Percentiles rank a stretch among this genome's conserved stretches.
Conservation (phyloP, 2,888 invertebrate genomes). For the Lycophotia porphyrea region DNA sequence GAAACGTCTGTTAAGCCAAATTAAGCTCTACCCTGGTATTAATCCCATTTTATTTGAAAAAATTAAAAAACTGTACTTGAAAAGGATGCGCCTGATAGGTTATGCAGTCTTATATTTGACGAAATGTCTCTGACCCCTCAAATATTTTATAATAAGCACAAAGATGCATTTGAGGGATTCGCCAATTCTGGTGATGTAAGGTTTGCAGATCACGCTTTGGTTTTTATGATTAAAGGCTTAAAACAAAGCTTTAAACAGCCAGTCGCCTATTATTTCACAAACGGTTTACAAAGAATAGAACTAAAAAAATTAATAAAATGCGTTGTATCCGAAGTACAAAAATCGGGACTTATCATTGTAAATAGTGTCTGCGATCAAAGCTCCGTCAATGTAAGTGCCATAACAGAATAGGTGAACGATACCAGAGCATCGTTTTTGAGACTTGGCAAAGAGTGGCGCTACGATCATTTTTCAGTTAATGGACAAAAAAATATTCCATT, state of each 20-base stretch:
- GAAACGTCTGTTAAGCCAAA: conserved; percentile 7
- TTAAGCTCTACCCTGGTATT: conserved; percentile 9
- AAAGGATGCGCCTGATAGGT: too few relatives aligned
- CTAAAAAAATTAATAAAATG: too few relatives aligned
- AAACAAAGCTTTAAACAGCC: not conserved
- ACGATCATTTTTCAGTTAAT: not conserved
- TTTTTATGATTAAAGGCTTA: not conserved
- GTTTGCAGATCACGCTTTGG: too few relatives aligned
- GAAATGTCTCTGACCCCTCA: conserved; percentile 9
- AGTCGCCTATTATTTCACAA: too few relatives aligned
- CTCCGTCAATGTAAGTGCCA: conserved; percentile 13
- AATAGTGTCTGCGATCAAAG: not conserved
- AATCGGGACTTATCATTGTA: too few relatives aligned
- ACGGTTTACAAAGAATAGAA: too few relatives aligned
- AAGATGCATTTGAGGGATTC: not conserved
- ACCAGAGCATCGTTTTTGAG: conserved; percentile 9
- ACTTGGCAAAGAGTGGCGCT: conserved; percentile 6
- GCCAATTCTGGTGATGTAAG: not conserved
- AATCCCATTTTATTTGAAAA: conserved; percentile 6
- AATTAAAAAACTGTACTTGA: not conserved
- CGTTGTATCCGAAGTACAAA: too few relatives aligned
- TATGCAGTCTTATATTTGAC: not conserved
- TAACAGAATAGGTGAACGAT: conserved; percentile 5
- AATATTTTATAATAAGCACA: conserved; percentile 2
- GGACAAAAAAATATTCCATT: not conserved